phyloP scores from a whole-genome alignment of 2,888 invertebrate species.

The Quadroppia sp. region DNA sequence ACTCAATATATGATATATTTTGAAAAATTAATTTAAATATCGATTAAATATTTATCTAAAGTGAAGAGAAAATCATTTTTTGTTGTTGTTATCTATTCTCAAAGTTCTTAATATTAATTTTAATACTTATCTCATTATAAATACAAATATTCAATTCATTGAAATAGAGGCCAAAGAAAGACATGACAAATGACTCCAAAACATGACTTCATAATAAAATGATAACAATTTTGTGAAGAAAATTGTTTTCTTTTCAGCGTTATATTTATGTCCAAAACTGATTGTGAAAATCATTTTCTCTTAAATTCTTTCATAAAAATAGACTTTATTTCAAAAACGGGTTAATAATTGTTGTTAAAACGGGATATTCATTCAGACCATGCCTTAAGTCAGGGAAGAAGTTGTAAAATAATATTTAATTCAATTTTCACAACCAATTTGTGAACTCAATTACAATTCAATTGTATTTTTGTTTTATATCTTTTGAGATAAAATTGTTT shows the following conservation, averaged over 20 bases:
- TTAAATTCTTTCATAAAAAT: neutral
- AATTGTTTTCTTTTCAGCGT: neutral
- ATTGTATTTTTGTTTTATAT: neutral
- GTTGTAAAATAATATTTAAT: neutral
- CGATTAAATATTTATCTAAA: neutral
- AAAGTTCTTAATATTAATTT: neutral
- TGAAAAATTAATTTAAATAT: neutral
- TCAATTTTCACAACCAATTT: neutral
- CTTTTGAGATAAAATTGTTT: no score
- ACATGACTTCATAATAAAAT: conserved; percentile 29
- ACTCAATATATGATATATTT: no score
- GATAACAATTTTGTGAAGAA: neutral
- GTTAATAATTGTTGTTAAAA: neutral
- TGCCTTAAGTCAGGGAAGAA: neutral
- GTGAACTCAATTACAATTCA: neutral
- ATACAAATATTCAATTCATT: neutral
- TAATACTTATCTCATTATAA: neutral
- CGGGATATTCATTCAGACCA: neutral
- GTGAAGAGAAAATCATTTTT: neutral
- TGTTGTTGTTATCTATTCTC: neutral
- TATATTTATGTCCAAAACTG: neutral
- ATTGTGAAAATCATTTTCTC: neutral
- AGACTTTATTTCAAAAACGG: neutral
- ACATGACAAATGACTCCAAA: conserved; percentile 33
- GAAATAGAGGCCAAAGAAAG: conserved; percentile 22